phyloP scores from a whole-genome alignment of 1,140 invertebrate species.

The Myzus persicae region DNA sequence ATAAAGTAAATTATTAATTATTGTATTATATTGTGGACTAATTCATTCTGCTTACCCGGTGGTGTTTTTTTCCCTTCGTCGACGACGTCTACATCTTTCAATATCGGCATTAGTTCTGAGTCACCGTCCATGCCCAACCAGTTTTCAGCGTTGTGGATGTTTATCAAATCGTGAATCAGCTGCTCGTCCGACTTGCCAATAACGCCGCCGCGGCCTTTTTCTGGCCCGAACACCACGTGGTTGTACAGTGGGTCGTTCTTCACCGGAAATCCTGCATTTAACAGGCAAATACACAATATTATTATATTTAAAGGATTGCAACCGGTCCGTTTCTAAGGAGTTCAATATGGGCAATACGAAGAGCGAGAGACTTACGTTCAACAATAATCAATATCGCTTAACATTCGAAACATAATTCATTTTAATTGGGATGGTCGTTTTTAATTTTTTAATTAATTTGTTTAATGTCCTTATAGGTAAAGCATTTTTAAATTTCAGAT shows the following conservation, averaged over 20 bases:
- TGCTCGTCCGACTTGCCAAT: slow-evolving; percentile 91
- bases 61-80: slow-evolving; percentile 18
- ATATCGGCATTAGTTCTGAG: slow-evolving; percentile 76
- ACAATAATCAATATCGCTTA: neutral
- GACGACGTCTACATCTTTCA: slow-evolving; percentile 65
- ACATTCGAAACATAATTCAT: neutral
- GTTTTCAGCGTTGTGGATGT: slow-evolving; percentile 91
- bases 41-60: neutral
- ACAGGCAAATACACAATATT: neutral
- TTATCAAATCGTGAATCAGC: slow-evolving; percentile 86
- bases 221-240: slow-evolving; percentile 86
- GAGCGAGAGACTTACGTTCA: neutral
- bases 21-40: neutral
- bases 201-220: slow-evolving; percentile 90
- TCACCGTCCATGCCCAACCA: slow-evolving; percentile 92
- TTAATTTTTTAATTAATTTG: neutral
- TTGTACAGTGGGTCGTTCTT: slow-evolving; percentile 97
- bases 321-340: neutral
- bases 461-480: neutral
- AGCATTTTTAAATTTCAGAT: neutral
- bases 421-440: neutral
- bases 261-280: slow-evolving; percentile 85
- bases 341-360: neutral
- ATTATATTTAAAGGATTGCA: neutral
- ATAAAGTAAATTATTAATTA: neutral